Conservation (phyloP, 2,888 invertebrate genomes). For the Parochlus steinenii region DNA sequence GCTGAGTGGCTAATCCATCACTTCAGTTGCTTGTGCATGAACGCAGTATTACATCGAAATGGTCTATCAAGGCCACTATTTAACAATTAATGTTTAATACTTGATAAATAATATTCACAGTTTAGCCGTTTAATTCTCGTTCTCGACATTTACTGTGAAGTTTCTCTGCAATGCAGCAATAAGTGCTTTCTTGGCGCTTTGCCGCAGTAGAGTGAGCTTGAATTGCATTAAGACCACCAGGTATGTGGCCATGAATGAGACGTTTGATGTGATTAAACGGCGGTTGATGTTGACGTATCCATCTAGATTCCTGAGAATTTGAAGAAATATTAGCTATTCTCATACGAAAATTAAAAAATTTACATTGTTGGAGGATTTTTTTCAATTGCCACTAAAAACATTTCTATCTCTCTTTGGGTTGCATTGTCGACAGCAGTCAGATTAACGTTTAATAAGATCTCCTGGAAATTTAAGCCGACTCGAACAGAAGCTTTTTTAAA, state of each 20-base stretch:
- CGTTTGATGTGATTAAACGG: slow-evolving; percentile 47
- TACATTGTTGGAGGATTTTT: slow-evolving; percentile 63
- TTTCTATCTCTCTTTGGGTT: slow-evolving; percentile 51
- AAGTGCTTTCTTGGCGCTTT: slow-evolving; percentile 30
- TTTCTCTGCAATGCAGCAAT: not conserved
- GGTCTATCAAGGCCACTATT: too few relatives aligned
- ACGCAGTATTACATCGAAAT: too few relatives aligned
- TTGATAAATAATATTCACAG: too few relatives aligned
- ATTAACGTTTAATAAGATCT: slow-evolving; percentile 48
- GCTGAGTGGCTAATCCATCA: too few relatives aligned
- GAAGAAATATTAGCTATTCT: too few relatives aligned
- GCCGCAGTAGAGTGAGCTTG: slow-evolving; percentile 43
- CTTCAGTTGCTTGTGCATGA: too few relatives aligned
- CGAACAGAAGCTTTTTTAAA: slow-evolving; percentile 16
- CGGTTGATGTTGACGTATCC: slow-evolving; percentile 57
- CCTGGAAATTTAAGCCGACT: slow-evolving; percentile 44
- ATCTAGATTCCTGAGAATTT: too few relatives aligned
- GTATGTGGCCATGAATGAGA: slow-evolving; percentile 56
- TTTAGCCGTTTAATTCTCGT: too few relatives aligned
- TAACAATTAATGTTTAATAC: too few relatives aligned
- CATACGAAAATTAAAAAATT: too few relatives aligned
- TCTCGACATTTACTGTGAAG: too few relatives aligned
- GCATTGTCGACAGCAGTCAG: slow-evolving; percentile 44
- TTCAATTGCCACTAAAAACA: slow-evolving; percentile 55
- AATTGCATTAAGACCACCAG: slow-evolving; percentile 57